Evolutionary conservation across 2,797 vertebrate genomes (phyloP), one percentile per base, ranked within the genome.

Genomic region (Craterocephalus amniculus): DNA sequence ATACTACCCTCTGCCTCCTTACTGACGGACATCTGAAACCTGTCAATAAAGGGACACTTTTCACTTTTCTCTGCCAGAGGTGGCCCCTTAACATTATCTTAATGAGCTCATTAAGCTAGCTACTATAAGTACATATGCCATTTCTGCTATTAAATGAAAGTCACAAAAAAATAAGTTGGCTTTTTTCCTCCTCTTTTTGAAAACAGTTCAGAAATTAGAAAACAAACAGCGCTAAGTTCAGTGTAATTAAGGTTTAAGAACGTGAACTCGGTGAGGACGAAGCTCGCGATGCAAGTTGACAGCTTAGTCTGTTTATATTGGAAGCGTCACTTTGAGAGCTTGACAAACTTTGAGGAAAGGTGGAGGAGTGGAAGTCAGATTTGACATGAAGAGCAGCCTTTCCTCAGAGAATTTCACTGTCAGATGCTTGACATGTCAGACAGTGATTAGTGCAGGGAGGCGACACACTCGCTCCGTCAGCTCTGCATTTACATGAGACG

Each of bases 371-470:
- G 3, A 26, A 45, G 70, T 18, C 13, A 59, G 11, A 61, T 81
- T 54, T 78, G 67, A 64, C 6, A 6, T 7, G 40, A 24, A 64
- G 55, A 60, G 34, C 31, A 35, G 34, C 20, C 11, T n/a, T n/a
- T 70, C 3, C 18, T 49, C 63, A 49, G 40, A 20, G 64, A 36
- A 49, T 45, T 63, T 77, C 20, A 18, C 45, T 48, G 45, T 38
- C 24, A 61, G 76, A 57, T 67, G 62, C 61, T 38, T 64, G 67
- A 70, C 36, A 36, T 81, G 66, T 73, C 40, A 68, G 69, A 58
- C 64, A 51, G 51, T 36, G 36, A 56, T 58, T 22, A 51, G 58
- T 38, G 56, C 58, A 59, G 58, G 67, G 43, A 38, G 58, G 24
- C 40, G 1, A n/a, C n/a, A n/a, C n/a, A 63, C 51, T 63, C 40